Base-by-base conservation (phyloP, 2,113 vertebrate genomes). In the Salvelinus sp. region DNA sequence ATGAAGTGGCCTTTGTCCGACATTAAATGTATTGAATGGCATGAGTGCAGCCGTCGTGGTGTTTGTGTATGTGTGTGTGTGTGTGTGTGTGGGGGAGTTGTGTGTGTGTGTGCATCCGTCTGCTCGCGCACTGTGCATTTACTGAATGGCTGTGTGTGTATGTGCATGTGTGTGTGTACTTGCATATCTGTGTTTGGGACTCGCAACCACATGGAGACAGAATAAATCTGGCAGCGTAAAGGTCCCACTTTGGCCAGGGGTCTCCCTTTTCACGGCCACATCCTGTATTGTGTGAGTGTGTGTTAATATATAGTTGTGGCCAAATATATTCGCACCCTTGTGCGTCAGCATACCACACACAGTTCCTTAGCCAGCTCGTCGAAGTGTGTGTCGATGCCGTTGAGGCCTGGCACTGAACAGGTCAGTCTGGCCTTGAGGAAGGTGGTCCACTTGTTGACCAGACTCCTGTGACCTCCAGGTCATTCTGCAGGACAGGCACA, bases 361-460 rank as follows among this genome's bases (percentile, higher is more conserved):
- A 67, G 27, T 72, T 58, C 95, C 97, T 96, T 91, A 99, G 97
- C 97, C 1, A 99, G 90, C 76, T 99, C 97, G 77, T 99, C 97
- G 7, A 99, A 99, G 88, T 98, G 94, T 18, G 97, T 99, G 73
- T 99, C 97, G 2, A 99, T 99, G 86, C 97, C 97, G 23, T 95
- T 98, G 69, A 94, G 91, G 6, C 97, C 97, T 0, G 97, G 97
- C 12, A 99, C 97, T 4, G 97, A 97, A 84, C 97, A 99, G 84
- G 96, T 93, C 6, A 99, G 90, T 4, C 97, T 95, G 2, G 97
- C 96, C 86, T 99, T 99, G 28, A 99, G 95, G 82, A 98, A 99
- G 1, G 97, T 99, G 3, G 97, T 98, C 97, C 97, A 99, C 86
- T 98, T 98, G 88, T 99, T 99, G 28, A 99, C 96, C 9, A 99